Evolutionary conservation across 2,888 invertebrate species (phyloP), one percentile per base, ranked within the genome.

Genomic region (Leptopilina syphax): DNA sequence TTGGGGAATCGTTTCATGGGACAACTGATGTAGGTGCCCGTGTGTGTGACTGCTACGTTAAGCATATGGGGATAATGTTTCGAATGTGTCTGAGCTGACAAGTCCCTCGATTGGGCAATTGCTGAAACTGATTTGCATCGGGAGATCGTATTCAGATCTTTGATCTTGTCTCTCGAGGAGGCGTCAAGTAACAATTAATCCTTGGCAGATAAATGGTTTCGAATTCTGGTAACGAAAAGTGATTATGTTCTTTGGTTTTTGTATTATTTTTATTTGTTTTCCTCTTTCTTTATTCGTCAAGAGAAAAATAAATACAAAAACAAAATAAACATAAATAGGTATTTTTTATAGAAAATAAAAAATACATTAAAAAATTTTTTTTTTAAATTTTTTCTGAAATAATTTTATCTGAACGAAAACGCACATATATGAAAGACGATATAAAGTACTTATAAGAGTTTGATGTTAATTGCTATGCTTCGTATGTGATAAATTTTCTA

Each of bases 41-140:
- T 83, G 80, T 81, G 82, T 82, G 82, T 83, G 79, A 79, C 82
- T 50, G 83, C 81, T 82, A 77, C 83, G 81, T 80, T 83, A 80
- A 80, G 78, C 81, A 79, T 81, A 78, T 79, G 63, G 44, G 80
- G 81, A 73, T 73, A 73, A 76, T 50, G 78, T 79, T 41, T 18
- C 79, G 79, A 79, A 50, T 50, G 50, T 65, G 65, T 9, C 78
- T 60, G 27, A 60, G 47, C 73, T 79, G 78, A 79, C 78, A 73
- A 79, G 78, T 54, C 70, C 60, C 65, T 44, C 70, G 81, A 81
- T 81, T 79, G 76, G 76, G 68, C 79, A 81, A 79, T 24, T 76
- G 76, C 57, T 73, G 73, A 73, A 73, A 57, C 76, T 54, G 76
- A 76, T 81, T 76, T 81, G 63, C 78, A 70, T 68, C 80, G 18